These are phyloP conservation scores for Alauda arvensis DNA, from an alignment of 2,797 vertebrate species.

Conservation along the genomic window DNA sequence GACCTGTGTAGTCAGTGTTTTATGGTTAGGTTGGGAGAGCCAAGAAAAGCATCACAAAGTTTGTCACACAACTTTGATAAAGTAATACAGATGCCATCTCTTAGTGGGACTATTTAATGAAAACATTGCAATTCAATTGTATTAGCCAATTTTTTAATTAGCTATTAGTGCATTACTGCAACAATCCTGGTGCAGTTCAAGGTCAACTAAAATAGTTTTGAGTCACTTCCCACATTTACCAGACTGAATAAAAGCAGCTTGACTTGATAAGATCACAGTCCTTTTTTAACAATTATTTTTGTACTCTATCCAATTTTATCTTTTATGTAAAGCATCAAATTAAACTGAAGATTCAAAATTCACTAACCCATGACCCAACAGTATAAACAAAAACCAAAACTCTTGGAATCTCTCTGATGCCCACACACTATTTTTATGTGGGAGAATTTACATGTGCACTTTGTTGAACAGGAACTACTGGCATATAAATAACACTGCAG, in stretches of 20 bases:
- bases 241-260: background rate
- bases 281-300: background rate
- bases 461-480: background rate
- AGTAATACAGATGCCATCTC: constrained; percentile 4
- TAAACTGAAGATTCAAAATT: background rate
- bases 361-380: background rate
- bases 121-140: constrained; percentile 7
- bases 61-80: constrained; percentile 11
- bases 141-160: constrained; percentile 1
- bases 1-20: background rate
- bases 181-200: background rate
- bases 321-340: background rate
- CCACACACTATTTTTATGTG: background rate
- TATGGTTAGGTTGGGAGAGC: background rate
- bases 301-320: background rate
- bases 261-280: background rate
- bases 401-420: background rate
- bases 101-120: constrained; percentile 2
- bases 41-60: constrained; percentile 11
- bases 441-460: background rate
- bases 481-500: background rate
- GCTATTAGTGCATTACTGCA: background rate
- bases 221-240: background rate
- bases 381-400: background rate
- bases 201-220: background rate